Base-by-base conservation (phyloP, 2,888 invertebrate species). In the Dryadula phaetusa region DNA sequence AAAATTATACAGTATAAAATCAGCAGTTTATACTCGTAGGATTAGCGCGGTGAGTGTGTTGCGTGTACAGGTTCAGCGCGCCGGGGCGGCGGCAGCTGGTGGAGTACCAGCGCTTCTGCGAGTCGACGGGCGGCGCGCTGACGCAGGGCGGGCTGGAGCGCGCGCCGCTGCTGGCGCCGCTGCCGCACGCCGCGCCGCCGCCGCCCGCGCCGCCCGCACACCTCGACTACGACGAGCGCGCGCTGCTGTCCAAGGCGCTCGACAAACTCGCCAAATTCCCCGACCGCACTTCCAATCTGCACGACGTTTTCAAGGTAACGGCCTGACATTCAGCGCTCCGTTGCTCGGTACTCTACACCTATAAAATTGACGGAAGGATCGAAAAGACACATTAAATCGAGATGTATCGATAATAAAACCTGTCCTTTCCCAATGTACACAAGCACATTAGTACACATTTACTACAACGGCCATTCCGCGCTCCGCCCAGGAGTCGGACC, bases 21-120 rank as follows among this genome's bases (percentile, higher is more conserved):
- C n/a, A n/a, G n/a, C n/a, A n/a, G n/a, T n/a, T n/a, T n/a, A n/a
- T n/a, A n/a, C n/a, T n/a, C n/a, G 32, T 18, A n/a, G 32, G 1
- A 28, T 32, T 12, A 2, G 8, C 32, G 10, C 28, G 28, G 16
- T 14, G 37, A 12, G 18, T 53, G 7, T n/a, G n/a, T 53, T 20
- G 42, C 14, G 14, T 7, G n/a, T 0, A 1, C 76, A 95, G 95
- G 56, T 96, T 96, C 87, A 94, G 94, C 56, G 94, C 95, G 5
- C 94, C 95, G 0, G 85, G 93, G 62, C 94, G 95, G 22, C 89
- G 91, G 0, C 93, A 94, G 54, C 93, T 87, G 79, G 84, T 96
- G 7, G 94, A 95, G 72, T 96, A 96, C 87, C 93, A 93, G 64
- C 93, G 95, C 72, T 96, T 97, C 87, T 94, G 94, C 73, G 87